Base-by-base conservation (phyloP, 2,113 vertebrate species). In the Enhydra lutris region DNA sequence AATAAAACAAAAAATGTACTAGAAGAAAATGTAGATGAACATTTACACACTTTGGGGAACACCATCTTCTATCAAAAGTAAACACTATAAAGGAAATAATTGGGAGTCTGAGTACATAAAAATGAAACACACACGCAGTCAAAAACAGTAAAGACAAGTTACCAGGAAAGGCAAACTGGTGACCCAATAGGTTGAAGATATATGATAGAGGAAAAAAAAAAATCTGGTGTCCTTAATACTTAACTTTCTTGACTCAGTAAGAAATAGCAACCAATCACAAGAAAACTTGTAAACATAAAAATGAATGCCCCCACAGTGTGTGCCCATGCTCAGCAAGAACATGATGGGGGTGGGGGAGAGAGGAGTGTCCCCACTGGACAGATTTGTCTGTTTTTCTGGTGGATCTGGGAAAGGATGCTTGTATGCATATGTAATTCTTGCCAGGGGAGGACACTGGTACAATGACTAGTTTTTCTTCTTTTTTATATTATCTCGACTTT, bases 1-100 rank as follows among this genome's bases (percentile, higher is more conserved):
- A 94, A 74, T n/a, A 83, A 95, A 78, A 50, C 63, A 14, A 67
- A 94, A 92, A 97, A 67, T 52, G 8, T 87, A 79, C 74, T 79
- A 69, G 88, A 92, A 96, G 96, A 95, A 94, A 95, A 67, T 29
- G 31, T 67, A 50, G 21, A 24, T 87, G n/a, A 91, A 7, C 26
- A 71, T 71, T 89, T 67, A 79, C 14, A 57, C 24, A 69, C 6
- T 93, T 59, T 50, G 50, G 79, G 65, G 24, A 11, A 85, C 29
- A 47, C 8, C 6, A 36, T 89, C 87, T 73, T 82, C 21, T n/a
- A 74, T 5, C 23, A 52, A 82, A 80, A 36, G n/a, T 84, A 74
- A 85, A 96, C 93, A 78, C 17, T 59, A 79, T 26, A 63, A 42
- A 92, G 61, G 52, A 86, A 45, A 63, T 74, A 71, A 59, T 5